Conservation (phyloP, 2,888 invertebrate species). For the Apodemia duryi region DNA sequence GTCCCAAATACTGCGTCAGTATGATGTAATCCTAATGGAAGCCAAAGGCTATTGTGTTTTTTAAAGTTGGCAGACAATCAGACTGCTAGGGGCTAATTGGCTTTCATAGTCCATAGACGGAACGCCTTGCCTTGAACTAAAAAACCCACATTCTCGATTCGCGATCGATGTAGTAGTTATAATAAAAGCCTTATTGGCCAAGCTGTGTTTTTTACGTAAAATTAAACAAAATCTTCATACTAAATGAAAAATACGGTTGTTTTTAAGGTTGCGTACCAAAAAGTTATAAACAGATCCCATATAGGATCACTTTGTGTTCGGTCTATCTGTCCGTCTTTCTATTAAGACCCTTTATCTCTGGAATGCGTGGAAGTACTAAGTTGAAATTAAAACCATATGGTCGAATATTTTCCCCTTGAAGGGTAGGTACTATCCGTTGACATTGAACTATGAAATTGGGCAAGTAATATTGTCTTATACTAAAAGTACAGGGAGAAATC, state of each 20-base stretch:
- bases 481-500: no score
- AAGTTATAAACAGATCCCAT: slow-evolving; percentile 3
- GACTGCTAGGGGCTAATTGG: slow-evolving; percentile 14
- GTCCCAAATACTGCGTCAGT: slow-evolving; percentile 6
- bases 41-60: slow-evolving; percentile 14
- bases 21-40: slow-evolving; percentile 13
- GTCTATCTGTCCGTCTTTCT: no score
- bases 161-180: neutral
- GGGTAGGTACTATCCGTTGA: no score
- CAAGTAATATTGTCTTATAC: no score
- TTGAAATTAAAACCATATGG: no score
- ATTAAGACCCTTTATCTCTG: no score
- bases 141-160: slow-evolving; percentile 7
- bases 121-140: slow-evolving; percentile 12
- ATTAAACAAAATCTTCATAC: no score
- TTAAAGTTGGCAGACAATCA: slow-evolving; percentile 15
- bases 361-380: no score
- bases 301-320: no score
- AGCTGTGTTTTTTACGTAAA: neutral
- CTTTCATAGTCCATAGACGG: neutral
- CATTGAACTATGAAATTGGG: no score
- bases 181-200: neutral
- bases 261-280: slow-evolving; percentile 3
- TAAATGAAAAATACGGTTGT: no score
- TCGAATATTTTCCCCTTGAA: no score